Percentiles rank a stretch among this genome's conserved stretches.
Conservation (phyloP, 2,888 invertebrate species). For the Achlya flavicornis region DNA sequence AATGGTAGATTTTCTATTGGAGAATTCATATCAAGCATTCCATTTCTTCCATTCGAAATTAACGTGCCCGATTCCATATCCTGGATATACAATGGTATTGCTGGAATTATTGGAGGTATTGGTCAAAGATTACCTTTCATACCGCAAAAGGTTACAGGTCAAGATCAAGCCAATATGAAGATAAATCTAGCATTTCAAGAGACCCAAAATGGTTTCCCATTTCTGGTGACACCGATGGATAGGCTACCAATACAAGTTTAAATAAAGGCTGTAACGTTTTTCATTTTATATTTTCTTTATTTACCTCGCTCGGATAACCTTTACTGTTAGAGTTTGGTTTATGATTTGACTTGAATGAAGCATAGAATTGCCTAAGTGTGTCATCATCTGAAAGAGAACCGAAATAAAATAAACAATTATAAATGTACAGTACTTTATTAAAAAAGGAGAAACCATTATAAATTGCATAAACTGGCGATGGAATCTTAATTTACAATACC, state of each 20-base stretch:
- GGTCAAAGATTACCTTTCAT: constrained; percentile 62
- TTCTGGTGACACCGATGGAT: constrained; percentile 54
- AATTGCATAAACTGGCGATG: constrained; percentile 21
- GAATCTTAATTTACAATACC: constrained; percentile 18
- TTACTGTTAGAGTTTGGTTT: no score
- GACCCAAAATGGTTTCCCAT: constrained; percentile 34
- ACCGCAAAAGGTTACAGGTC: constrained; percentile 33
- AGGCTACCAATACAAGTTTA: constrained; percentile 38
- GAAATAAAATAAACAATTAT: neutral
- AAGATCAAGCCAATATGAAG: constrained; percentile 34
- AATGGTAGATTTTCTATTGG: constrained; percentile 63
- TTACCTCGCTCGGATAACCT: no score
- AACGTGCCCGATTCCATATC: constrained; percentile 85
- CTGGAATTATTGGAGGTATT: constrained; percentile 60
- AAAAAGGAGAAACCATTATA: constrained; percentile 32
- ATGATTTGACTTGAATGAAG: no score
- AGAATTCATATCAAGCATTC: constrained; percentile 77
- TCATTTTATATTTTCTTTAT: neutral
- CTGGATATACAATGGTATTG: constrained; percentile 67
- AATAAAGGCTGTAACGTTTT: constrained; percentile 16
- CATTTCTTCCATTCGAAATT: constrained; percentile 85
- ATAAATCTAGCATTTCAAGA: neutral
- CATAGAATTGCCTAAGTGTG: no score
- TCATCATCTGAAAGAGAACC: neutral
- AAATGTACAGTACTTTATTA: constrained; percentile 27